Percentiles rank a stretch among this genome's conserved stretches.
Evolutionary conservation across 2,888 invertebrate genomes (phyloP).

Genomic region (Trichopria drosophilae): DNA sequence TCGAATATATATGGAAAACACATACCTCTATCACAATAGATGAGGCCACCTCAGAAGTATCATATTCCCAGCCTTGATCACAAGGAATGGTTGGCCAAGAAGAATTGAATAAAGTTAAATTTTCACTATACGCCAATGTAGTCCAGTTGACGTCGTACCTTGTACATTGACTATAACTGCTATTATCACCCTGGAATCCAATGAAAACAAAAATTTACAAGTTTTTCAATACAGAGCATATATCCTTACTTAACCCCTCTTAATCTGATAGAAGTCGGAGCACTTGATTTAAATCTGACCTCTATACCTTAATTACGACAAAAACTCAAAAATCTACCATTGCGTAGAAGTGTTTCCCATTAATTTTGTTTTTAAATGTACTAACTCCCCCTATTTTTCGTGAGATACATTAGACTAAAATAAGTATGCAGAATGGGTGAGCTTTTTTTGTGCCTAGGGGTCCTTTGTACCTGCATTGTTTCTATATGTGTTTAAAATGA

Average conservation of each 20-base stretch:
- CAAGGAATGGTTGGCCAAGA: constrained; percentile 72
- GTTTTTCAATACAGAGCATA: neutral
- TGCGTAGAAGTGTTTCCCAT: too few species aligned
- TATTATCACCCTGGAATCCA: constrained; percentile 51
- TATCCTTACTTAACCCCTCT: neutral
- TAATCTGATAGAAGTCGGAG: neutral
- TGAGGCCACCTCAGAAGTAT: constrained; percentile 69
- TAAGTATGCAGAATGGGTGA: too few species aligned
- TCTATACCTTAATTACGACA: too few species aligned
- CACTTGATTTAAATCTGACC: too few species aligned
- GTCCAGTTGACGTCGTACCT: constrained; percentile 77
- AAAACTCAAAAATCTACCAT: too few species aligned
- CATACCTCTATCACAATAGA: constrained; percentile 78
- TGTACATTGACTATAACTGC: constrained; percentile 69
- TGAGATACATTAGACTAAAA: too few species aligned
- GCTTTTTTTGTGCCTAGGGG: too few species aligned
- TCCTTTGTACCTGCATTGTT: too few species aligned
- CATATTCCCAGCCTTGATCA: constrained; percentile 78
- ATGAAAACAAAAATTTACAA: constrained; percentile 10
- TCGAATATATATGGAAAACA: too few species aligned
- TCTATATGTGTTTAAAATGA: too few species aligned
- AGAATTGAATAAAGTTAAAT: constrained; percentile 45
- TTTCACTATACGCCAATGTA: constrained; percentile 52
- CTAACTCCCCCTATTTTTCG: too few species aligned
- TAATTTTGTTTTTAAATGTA: too few species aligned